A percentile compares a stretch with the other conserved stretches of the same genome.
phyloP scores from a whole-genome alignment of 2,113 vertebrate species.

The Aplodontia rufa region DNA sequence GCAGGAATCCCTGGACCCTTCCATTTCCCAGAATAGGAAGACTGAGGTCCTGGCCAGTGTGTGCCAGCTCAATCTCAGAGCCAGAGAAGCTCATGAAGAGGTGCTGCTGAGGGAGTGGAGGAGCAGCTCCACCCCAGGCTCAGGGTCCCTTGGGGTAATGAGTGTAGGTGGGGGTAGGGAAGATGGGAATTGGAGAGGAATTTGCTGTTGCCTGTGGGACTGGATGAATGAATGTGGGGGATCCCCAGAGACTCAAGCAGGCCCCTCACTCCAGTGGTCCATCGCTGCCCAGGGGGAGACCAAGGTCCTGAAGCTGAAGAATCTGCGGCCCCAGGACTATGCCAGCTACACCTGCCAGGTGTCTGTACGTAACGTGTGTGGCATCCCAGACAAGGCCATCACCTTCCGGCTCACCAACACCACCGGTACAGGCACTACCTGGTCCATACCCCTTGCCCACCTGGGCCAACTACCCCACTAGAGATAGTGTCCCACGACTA shows the following conservation, averaged over 20 bases:
- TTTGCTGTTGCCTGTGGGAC: not conserved
- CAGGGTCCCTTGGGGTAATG: not conserved
- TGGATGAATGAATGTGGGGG: not conserved
- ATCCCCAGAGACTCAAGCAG: not conserved
- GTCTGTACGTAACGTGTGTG: constrained; percentile 97
- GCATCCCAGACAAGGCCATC: constrained; percentile 94
- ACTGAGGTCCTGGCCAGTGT: not conserved
- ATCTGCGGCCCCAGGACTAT: constrained; percentile 95
- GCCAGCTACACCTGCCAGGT: constrained; percentile 97
- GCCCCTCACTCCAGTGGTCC: constrained; percentile 17
- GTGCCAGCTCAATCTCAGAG: not conserved
- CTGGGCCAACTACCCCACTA: not conserved
- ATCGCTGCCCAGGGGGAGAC: constrained; percentile 92
- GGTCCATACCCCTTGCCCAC: not conserved
- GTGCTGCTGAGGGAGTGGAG: not conserved
- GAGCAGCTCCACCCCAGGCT: not conserved
- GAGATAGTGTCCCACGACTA: not conserved
- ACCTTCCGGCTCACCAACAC: constrained; percentile 96
- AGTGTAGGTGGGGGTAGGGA: not conserved
- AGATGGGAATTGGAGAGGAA: not conserved
- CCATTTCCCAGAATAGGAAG: not conserved
- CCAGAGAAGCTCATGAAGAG: not conserved
- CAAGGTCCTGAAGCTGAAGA: constrained; percentile 98
- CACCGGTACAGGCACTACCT: constrained; percentile 86
- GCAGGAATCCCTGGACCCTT: not conserved